Evolutionary conservation across 2,888 invertebrate genomes (phyloP).

Genomic region (Calliphora vomitoria): DNA sequence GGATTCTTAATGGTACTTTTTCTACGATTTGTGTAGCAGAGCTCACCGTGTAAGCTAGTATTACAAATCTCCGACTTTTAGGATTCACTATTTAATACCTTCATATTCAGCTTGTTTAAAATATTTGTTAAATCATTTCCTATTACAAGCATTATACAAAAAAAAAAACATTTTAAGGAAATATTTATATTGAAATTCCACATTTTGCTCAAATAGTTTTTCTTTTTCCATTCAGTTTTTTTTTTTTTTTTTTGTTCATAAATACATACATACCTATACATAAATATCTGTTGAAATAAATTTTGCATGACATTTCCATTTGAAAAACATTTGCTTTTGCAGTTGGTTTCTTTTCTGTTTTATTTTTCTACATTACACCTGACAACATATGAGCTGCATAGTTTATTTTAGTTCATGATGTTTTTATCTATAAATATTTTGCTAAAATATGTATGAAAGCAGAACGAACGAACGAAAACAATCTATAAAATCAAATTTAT

Average conservation of each 20-base stretch:
- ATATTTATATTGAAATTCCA: too few relatives aligned
- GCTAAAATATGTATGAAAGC: conserved; percentile 13
- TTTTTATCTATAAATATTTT: conserved; percentile 43
- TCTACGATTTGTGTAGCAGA: too few relatives aligned
- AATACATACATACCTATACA: too few relatives aligned
- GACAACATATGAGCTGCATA: conserved; percentile 57
- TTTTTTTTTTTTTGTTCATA: not conserved
- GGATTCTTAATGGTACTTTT: too few relatives aligned
- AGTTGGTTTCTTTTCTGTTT: conserved; percentile 14
- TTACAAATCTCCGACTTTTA: too few relatives aligned
- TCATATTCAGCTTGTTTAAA: too few relatives aligned
- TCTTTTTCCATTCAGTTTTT: conserved; percentile 9
- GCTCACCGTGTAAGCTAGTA: too few relatives aligned
- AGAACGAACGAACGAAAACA: conserved; percentile 3
- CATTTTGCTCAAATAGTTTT: too few relatives aligned
- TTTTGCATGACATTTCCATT: conserved; percentile 77
- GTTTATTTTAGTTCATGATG: conserved; percentile 17
- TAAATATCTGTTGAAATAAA: conserved; percentile 69
- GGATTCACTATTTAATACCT: too few relatives aligned
- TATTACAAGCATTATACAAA: too few relatives aligned
- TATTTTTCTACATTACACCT: conserved; percentile 56
- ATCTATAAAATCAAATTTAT: conserved; percentile 71
- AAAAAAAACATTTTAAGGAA: too few relatives aligned
- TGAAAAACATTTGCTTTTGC: conserved; percentile 44
- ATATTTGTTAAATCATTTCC: too few relatives aligned